These are phyloP conservation scores for Helleia helle DNA, from an alignment of 2,888 invertebrate genomes.

Conservation along the genomic window DNA sequence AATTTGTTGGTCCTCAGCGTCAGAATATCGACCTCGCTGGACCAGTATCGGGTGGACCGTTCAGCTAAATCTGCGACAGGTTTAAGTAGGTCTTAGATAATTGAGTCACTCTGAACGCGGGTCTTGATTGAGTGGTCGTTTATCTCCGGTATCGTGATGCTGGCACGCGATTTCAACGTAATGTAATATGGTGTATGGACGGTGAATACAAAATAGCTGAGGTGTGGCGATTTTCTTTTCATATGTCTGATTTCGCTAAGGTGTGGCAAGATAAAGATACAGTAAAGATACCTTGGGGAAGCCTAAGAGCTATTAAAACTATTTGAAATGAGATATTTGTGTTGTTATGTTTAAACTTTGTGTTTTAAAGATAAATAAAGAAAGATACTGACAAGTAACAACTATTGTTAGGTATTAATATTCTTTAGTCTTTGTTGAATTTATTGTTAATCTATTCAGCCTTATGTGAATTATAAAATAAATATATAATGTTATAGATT, in stretches of 20 bases:
- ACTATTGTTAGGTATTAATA: no score
- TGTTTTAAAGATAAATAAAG: no score
- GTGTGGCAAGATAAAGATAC: not conserved
- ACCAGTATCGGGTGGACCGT: conserved; percentile 29
- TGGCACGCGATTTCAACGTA: conserved; percentile 58
- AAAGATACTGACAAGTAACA: no score
- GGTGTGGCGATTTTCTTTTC: conserved; percentile 53
- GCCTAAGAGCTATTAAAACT: no score
- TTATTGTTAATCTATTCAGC: no score
- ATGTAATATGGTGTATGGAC: conserved; percentile 57
- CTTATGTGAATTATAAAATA: no score
- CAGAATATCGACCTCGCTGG: conserved; percentile 44
- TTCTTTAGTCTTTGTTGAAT: no score
- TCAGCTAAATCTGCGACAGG: conserved; percentile 11
- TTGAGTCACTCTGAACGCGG: conserved; percentile 13
- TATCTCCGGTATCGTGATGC: conserved; percentile 48
- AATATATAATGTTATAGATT: no score
- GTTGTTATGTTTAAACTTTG: no score
- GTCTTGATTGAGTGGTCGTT: conserved; percentile 33
- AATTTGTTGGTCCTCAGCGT: conserved; percentile 57
- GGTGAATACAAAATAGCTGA: conserved; percentile 56
- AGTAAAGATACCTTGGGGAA: no score
- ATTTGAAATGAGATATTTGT: no score
- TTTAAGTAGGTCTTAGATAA: conserved; percentile 10
- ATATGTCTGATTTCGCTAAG: conserved; percentile 14